Evolutionary conservation across 1,140 invertebrate species (phyloP), one percentile per base, ranked within the genome.

Genomic region (Bombyx mandarina): DNA sequence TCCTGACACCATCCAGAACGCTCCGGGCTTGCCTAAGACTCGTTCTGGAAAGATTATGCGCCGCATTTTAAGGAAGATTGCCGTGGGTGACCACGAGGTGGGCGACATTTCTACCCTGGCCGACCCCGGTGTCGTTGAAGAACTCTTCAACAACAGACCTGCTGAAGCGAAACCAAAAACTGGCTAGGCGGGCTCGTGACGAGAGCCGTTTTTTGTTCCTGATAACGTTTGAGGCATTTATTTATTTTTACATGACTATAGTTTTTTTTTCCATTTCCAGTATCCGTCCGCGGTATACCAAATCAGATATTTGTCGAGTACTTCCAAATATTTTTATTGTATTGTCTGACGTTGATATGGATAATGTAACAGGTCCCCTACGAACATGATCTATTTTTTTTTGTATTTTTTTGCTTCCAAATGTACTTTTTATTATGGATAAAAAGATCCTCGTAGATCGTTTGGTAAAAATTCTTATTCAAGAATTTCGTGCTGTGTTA

Each of bases 31-130:
- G 54, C 98, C 98, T 1, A 99, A 99, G 88, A 99, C 98, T 0
- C 91, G 98, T 46, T 99, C 97, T 2, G 98, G 98, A 3, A 99
- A 99, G 88, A 99, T 99, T 50, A 99, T 99, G 96, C 91, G 98
- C 49, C 89, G 98, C 64, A 93, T 99, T 54, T 85, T 99, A 43
- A 90, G 97, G 52, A 99, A 99, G 89, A 94, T 99, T 8, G 98
- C 98, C 0, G 88, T 94, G 1, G 95, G 95, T 48, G 96, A 98
- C 69, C 88, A 87, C 44, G 93, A 99, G 66, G 91, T 99, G 52
- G 98, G 98, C 6, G 98, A 99, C 80, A 93, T 93, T 0, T 96
- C 96, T 8, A 99, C 98, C 1, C 86, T 99, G 57, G 96, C 96
- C 43, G 97, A 98, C 72, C 95, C 96, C 61, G 88, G 87, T 5